Conservation (phyloP, 2,797 vertebrate genomes). For the Peromyscus nudipes region DNA sequence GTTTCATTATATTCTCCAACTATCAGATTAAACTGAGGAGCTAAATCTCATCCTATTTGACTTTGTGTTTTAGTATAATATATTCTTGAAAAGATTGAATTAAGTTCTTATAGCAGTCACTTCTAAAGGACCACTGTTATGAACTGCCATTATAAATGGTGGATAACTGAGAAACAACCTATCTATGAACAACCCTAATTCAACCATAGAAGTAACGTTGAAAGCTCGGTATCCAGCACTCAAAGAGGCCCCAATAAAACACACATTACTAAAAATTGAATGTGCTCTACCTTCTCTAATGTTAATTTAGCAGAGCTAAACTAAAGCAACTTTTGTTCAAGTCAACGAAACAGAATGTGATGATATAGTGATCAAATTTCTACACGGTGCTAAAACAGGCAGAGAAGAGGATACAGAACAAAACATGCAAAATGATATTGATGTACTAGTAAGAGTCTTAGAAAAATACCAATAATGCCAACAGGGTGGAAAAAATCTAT, state of each 20-base stretch:
- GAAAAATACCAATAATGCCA: neutral
- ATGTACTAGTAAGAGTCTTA: neutral
- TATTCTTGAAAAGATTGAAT: neutral
- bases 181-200: conserved; percentile 17
- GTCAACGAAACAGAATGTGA: conserved; percentile 9
- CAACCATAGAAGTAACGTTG: conserved; percentile 33
- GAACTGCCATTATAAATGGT: conserved; percentile 18
- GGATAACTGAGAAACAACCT: neutral
- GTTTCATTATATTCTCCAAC: conserved; percentile 48
- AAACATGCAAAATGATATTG: neutral
- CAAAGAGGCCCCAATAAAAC: conserved; percentile 2
- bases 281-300: neutral
- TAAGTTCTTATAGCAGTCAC: conserved; percentile 4
- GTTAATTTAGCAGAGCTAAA: neutral
- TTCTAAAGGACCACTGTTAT: neutral
- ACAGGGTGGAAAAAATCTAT: neutral
- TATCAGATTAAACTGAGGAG: neutral
- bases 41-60: neutral
- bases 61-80: neutral
- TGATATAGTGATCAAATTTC: conserved; percentile 17
- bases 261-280: neutral
- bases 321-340: conserved; percentile 1
- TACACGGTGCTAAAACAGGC: conserved; percentile 17
- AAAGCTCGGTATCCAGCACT: neutral
- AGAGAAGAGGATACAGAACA: neutral